phyloP scores from a whole-genome alignment of 2,888 invertebrate species.

The Nesidiocoris tenuis region DNA sequence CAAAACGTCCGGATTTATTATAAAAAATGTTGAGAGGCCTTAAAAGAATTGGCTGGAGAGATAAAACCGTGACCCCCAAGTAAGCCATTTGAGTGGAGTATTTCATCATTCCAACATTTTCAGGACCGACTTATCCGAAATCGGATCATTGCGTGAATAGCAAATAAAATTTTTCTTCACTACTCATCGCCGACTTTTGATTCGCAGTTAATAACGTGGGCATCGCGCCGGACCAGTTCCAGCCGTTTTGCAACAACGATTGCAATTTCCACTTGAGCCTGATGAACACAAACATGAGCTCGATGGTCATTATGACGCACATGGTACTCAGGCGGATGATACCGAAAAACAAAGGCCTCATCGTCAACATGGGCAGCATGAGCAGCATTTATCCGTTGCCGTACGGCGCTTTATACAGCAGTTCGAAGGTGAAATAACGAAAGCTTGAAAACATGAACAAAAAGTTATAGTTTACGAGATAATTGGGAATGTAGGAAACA shows the following conservation, averaged over 20 bases:
- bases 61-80: no score
- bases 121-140: no score
- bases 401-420: conserved; percentile 26
- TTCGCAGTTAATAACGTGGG: conserved; percentile 35
- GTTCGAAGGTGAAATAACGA: conserved; percentile 20
- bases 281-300: conserved; percentile 27
- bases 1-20: no score
- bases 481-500: no score
- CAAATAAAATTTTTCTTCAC: no score
- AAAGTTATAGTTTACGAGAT: no score
- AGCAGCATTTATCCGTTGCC: conserved; percentile 28
- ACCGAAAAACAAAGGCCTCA: conserved; percentile 27
- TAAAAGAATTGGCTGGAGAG: no score
- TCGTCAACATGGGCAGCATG: conserved; percentile 33
- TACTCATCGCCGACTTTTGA: background rate
- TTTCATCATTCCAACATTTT: no score
- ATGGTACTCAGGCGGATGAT: conserved; percentile 25
- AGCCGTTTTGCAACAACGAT: conserved; percentile 27
- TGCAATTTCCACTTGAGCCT: background rate
- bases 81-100: no score
- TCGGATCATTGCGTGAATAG: no score
- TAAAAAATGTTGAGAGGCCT: no score
- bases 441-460: no score
- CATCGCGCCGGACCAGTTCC: conserved; percentile 2
- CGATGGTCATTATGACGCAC: conserved; percentile 28